Base-by-base conservation (phyloP, 2,888 invertebrate species). In the Lamproptera curius region DNA sequence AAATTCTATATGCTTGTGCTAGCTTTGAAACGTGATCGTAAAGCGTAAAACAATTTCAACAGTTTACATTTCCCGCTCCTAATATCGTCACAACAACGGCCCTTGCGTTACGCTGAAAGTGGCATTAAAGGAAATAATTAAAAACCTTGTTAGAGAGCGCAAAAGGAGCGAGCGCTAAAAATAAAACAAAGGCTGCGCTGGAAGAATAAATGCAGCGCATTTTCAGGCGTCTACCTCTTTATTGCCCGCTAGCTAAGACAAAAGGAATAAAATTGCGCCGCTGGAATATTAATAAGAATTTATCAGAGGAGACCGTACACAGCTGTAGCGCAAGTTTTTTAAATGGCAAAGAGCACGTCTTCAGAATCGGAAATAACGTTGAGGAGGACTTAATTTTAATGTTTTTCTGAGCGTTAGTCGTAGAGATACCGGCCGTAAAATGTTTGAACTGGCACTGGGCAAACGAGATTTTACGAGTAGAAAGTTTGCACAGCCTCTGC, bases 101-200 rank as follows among this genome's bases (percentile, higher is more conserved):
- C 34, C 61, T 59, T 58, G 56, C 65, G 68, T 64, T 65, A 61
- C 68, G 54, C 75, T 79, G 75, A 72, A 72, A 83, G 77, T 82
- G 77, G 75, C 77, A 76, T 80, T 76, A 83, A 80, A 83, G 81
- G 77, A 82, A 84, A 86, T 85, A 85, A 85, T 86, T 85, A 86
- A 85, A 85, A 85, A 81, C 74, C 80, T 79, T 83, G 83, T 84
- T 83, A 79, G 72, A 68, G 73, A 62, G 55, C 63, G 61, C 71
- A 74, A 82, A 81, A 83, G 80, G 74, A 78, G 70, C 76, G 72
- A 60, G 70, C 63, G 70, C 68, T 65, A 70, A 77, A 82, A 84
- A 84, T 79, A 82, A 6, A 79, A 68, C 64, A 58, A 68, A 59
- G 63, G 65, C 57, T 61, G 62, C 54, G 61, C 59, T 61, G 58